Evolutionary conservation across 2,113 vertebrate genomes (phyloP), one percentile per base, ranked within the genome.

Genomic region (Phrynocephalus versicolor): DNA sequence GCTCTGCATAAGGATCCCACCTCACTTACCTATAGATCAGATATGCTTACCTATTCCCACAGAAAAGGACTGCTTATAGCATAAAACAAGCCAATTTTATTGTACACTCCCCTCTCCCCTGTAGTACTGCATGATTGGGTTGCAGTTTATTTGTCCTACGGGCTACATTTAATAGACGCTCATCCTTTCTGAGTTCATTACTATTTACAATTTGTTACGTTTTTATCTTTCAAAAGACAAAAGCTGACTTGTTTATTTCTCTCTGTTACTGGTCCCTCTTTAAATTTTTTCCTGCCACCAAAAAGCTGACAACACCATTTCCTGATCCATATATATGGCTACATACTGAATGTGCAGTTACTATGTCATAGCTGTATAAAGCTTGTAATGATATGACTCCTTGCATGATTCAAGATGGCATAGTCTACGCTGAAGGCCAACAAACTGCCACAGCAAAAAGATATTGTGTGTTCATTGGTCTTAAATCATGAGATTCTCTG

Each of bases 131-230:
- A 73, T n/a, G 65, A 83, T 51, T 58, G 78, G 71, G 51, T 81
- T 14, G 8, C 23, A 37, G 58, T 86, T 81, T 80, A 55, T 74
- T 81, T 80, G 71, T 73, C 70, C 70, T 86, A 74, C 15, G 84
- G 84, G 60, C 41, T 80, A 55, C 78, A 86, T 74, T 74, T 51
- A 80, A 73, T 64, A 65, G 41, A 73, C 79, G 77, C 73, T 51
- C 27, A 58, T 74, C 55, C 76, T 86, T 86, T 74, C 37, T 39
- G 58, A 74, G 70, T 73, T 79, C 74, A 86, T 81, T 64, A 73
- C 60, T 86, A 60, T 86, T 81, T 80, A 81, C 55, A 77, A 51
- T 80, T 45, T 73, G 69, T 86, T 86, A 77, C 80, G 72, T 80
- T 80, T 86, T 81, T 86, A 81, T 80, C 58, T 81, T 80, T 79